Evolutionary conservation across 2,888 invertebrate species (phyloP).

Genomic region (Lasius platythorax): DNA sequence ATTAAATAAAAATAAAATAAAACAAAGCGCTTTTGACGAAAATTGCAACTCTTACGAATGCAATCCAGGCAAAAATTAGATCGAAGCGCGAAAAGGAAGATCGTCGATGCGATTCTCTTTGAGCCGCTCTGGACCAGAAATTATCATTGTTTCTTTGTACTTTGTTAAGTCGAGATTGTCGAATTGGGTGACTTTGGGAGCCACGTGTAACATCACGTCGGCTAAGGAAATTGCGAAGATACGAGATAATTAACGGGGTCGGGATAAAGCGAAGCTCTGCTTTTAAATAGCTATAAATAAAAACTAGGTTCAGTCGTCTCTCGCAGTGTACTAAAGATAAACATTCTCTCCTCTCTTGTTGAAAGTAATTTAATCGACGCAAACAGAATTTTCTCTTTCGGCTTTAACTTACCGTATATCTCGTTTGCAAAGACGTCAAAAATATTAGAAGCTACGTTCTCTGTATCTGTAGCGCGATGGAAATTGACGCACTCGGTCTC

Average conservation of each 20-base stretch:
- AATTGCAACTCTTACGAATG: constrained; percentile 35
- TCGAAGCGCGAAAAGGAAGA: constrained; percentile 24
- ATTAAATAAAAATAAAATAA: neutral
- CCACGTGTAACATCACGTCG: neutral
- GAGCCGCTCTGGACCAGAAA: constrained; percentile 22
- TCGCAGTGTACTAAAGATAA: constrained; percentile 11
- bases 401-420: neutral
- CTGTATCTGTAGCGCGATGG: too few species aligned
- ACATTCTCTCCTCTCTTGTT: neutral
- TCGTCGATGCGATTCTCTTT: constrained; percentile 21
- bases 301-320: constrained; percentile 7
- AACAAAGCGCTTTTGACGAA: constrained; percentile 15
- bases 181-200: neutral
- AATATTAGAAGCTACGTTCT: neutral
- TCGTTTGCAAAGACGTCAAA: neutral
- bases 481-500: constrained; percentile 34
- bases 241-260: constrained; percentile 23
- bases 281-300: constrained; percentile 3
- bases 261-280: neutral
- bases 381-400: neutral
- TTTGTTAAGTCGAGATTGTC: neutral
- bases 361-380: neutral
- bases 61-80: constrained; percentile 18
- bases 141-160: neutral
- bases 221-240: constrained; percentile 11